These are phyloP conservation scores for Fulmarus glacialis DNA, from an alignment of 2,113 vertebrate species.

Conservation along the genomic window DNA sequence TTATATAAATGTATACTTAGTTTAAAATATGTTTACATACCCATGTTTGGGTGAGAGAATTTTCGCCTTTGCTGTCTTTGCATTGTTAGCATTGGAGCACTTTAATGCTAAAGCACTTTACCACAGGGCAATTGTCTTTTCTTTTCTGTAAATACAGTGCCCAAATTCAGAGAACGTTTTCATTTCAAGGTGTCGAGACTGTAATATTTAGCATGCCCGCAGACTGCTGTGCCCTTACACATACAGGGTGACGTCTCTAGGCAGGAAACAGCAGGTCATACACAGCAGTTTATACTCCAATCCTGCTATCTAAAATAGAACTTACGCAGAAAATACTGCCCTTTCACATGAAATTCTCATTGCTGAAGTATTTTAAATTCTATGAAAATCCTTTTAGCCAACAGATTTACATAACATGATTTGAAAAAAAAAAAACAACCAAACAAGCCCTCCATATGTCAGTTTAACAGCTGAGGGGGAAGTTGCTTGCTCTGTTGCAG, in stretches of 20 bases:
- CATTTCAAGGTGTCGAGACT: neutral
- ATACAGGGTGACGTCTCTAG: neutral
- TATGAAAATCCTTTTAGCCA: neutral
- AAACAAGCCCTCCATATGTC: neutral
- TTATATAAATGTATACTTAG: neutral
- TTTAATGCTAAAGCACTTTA: neutral
- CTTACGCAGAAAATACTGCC: fast-evolving
- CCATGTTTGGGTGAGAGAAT: neutral
- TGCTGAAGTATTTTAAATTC: neutral
- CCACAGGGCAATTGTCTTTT: neutral
- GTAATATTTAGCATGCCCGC: fast-evolving
- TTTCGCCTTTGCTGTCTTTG: neutral
- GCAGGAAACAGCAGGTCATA: neutral
- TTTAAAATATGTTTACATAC: conserved; percentile 27
- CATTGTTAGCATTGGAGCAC: neutral
- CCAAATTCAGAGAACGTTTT: neutral
- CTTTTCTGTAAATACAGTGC: neutral
- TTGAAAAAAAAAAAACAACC: neutral
- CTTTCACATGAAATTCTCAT: neutral
- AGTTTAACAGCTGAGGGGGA: neutral
- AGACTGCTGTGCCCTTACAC: neutral
- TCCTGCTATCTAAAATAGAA: neutral
- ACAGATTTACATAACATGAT: neutral
- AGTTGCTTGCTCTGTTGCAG: neutral
- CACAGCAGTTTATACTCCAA: fast-evolving